Evolutionary conservation across 1,140 invertebrate genomes (phyloP).

Genomic region (Tetragnatha versicolor): DNA sequence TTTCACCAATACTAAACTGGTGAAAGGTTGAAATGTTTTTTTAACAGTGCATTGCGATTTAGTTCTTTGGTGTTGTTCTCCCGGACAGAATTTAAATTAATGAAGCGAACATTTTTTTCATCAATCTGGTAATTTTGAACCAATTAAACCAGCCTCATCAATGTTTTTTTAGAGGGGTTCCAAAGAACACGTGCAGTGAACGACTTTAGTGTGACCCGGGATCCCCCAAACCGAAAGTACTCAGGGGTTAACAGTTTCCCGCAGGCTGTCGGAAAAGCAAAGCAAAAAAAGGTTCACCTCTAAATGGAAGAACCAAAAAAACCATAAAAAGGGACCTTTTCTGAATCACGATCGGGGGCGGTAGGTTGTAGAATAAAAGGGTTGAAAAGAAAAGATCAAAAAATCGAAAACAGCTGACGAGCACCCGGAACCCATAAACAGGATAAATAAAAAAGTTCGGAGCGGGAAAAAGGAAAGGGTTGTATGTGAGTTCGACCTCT

Average conservation of each 20-base stretch:
- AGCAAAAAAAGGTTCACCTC: background rate
- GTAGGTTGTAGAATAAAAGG: slow-evolving; percentile 22
- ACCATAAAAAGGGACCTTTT: background rate
- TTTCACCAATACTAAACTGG: too few species aligned
- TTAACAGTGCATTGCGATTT: too few species aligned
- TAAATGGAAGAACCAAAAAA: background rate
- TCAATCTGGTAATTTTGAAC: too few species aligned
- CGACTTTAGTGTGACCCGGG: background rate
- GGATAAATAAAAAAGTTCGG: slow-evolving; percentile 8
- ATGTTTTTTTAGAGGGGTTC: background rate
- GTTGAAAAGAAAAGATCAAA: slow-evolving; percentile 36
- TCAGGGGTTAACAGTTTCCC: slow-evolving; percentile 15
- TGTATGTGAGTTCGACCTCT: slow-evolving; percentile 41
- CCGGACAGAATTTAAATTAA: too few species aligned
- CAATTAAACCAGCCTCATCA: too few species aligned
- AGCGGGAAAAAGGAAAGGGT: slow-evolving; percentile 41
- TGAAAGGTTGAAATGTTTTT: too few species aligned
- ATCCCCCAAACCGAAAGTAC: background rate
- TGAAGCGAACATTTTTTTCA: too few species aligned
- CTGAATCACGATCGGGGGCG: slow-evolving; percentile 20
- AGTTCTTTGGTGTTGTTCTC: too few species aligned
- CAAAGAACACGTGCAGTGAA: background rate
- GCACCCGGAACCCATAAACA: background rate
- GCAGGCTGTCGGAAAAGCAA: background rate
- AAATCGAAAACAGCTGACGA: background rate